Evolutionary conservation across 2,113 vertebrate species (phyloP).

Genomic region (Orthonyx spaldingii): DNA sequence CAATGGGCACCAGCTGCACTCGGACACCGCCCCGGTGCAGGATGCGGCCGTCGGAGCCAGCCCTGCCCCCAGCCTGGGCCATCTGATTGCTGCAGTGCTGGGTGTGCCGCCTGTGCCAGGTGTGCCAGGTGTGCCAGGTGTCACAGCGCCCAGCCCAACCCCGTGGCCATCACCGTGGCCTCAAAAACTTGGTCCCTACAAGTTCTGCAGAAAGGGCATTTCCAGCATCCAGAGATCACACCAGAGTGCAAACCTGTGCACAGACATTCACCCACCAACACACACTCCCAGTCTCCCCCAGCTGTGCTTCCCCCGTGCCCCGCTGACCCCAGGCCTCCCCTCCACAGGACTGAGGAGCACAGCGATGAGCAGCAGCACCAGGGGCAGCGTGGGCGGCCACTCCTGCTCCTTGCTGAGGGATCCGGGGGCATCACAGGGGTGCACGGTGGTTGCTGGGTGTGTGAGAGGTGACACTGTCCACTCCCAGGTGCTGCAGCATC

Average conservation of each 20-base stretch:
- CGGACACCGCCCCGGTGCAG: rapidly evolving
- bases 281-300: neutral
- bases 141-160: neutral
- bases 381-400: rapidly evolving
- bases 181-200: neutral
- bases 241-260: rapidly evolving
- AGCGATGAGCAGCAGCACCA: neutral
- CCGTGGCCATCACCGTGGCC: neutral
- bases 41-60: neutral
- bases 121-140: neutral
- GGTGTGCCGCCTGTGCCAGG: neutral
- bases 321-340: rapidly evolving
- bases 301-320: neutral
- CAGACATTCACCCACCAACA: rapidly evolving
- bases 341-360: neutral
- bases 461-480: neutral
- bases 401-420: neutral
- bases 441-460: rapidly evolving
- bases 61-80: neutral
- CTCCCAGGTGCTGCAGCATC: neutral
- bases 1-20: neutral
- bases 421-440: neutral
- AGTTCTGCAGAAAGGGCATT: neutral
- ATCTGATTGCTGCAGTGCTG: neutral
- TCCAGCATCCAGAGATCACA: neutral